phyloP scores from a whole-genome alignment of 2,888 invertebrate species.

The Lepetodrilus schrolli region DNA sequence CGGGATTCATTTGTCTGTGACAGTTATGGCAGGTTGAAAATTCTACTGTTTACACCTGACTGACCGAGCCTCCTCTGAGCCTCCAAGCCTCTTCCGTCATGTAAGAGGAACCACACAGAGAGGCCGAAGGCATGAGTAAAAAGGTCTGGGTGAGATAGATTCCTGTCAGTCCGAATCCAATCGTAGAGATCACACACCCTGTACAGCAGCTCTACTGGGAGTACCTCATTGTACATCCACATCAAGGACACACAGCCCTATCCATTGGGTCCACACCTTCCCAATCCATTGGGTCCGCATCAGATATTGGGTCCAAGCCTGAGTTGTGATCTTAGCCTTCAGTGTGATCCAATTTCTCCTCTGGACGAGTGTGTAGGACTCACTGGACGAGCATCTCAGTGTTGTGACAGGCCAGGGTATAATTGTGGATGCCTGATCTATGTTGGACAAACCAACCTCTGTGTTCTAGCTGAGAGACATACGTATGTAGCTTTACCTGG shows the following conservation, averaged over 20 bases:
- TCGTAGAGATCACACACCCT: neutral
- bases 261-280: no score
- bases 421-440: neutral
- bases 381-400: neutral
- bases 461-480: neutral
- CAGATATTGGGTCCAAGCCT: neutral
- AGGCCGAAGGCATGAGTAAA: no score
- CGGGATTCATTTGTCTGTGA: slow-evolving; percentile 5
- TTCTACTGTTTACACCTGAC: slow-evolving; percentile 13
- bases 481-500: neutral
- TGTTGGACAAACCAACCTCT: neutral
- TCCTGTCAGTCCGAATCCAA: neutral
- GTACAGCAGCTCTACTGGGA: no score
- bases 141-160: neutral
- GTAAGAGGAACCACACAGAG: no score
- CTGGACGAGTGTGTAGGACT: neutral
- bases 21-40: slow-evolving; percentile 18
- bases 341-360: neutral
- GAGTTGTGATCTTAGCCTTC: neutral
- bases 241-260: no score
- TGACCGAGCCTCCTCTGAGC: no score
- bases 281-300: neutral
- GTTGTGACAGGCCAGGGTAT: slow-evolving; percentile 2
- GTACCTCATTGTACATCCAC: neutral
- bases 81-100: no score